Base-by-base conservation (phyloP, 2,797 vertebrate genomes). In the Pseudopleuronectes americanus region DNA sequence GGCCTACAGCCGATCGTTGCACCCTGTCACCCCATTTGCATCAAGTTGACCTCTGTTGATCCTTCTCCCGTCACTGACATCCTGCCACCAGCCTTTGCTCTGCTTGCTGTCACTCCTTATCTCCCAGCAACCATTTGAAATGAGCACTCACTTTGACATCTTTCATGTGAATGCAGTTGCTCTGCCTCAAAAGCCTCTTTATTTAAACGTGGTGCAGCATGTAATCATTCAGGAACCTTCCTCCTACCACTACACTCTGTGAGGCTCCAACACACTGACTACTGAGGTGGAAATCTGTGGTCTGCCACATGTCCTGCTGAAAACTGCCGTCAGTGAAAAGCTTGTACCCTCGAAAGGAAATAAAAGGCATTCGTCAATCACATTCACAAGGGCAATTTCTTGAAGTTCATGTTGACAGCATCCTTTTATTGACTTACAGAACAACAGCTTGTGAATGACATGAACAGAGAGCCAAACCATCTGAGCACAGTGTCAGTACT, bases 401-500 rank as follows among this genome's bases (percentile, higher is more conserved):
- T 71, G 64, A 76, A 61, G 55, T 47, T 68, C 21, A n/a, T 49
- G 49, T 59, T 74, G 64, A 75, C 71, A 59, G 56, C 64, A 51
- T 73, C 45, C 53, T 63, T 73, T 71, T 43, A 58, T 66, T 62
- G 41, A 55, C 17, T 72, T 63, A 17, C 51, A 36, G 31, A 56
- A 36, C 69, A 64, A 66, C 74, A 60, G 57, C 66, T 61, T 63
- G 41, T 66, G 68, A 71, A 80, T 54, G 62, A 64, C 56, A 17
- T 21, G 47, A 69, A 58, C 64, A 48, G 57, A 73, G 36, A 61
- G 45, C 54, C 53, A 65, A 64, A 59, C 51, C 33, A 13, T 63
- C 73, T 74, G 24, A 33, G 23, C 56, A 43, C 22, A 41, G 69
- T 7, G 1, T 61, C 67, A 64, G 55, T 26, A 8, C 41, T 53